Evolutionary conservation across 2,888 invertebrate genomes (phyloP), one percentile per base, ranked within the genome.

Genomic region (Griposia aprilina): DNA sequence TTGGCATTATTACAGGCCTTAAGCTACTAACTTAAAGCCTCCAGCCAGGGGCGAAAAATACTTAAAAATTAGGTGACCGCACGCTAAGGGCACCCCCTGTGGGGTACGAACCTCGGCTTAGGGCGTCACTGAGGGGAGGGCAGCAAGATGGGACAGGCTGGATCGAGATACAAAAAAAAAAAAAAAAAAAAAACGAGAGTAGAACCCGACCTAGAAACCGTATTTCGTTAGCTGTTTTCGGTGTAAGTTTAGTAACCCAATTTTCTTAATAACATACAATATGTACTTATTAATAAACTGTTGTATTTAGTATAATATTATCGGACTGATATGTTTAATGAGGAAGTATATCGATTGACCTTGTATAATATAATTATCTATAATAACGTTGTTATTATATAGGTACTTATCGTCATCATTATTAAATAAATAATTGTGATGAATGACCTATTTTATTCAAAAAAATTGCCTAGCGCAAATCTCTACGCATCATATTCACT

Each of bases 291-390:
- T 20, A 60, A 30, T 41, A 41, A 36, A 63, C 62, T 63, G n/a
- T 41, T 65, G n/a, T 65, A n/a, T 17, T 17, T 17, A n/a, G 5
- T 60, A 48, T 1, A 72, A 41, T n/a, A 80, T 26, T 68, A 81
- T 74, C 67, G 15, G 36, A 45, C 52, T 23, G 36, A n/a, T 48
- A n/a, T 62, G 60, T 65, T 30, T 59, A 59, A 76, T 70, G 41
- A 82, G 83, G 80, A 81, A 82, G 52, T 70, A 62, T 70, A 66
- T 55, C 17, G 45, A 48, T 41, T 52, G 77, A 69, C 80, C 76
- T 76, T 59, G 55, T 60, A 2, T 13, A n/a, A 15, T 23, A 48
- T 73, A 79, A 45, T 36, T 7, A 45, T 52, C 57, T 60, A 23
- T 26, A 75, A 36, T 41, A 62, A 30, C 13, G 7, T 60, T 50